Conservation (phyloP, 2,797 vertebrate species). For the Danio aesculapii region DNA sequence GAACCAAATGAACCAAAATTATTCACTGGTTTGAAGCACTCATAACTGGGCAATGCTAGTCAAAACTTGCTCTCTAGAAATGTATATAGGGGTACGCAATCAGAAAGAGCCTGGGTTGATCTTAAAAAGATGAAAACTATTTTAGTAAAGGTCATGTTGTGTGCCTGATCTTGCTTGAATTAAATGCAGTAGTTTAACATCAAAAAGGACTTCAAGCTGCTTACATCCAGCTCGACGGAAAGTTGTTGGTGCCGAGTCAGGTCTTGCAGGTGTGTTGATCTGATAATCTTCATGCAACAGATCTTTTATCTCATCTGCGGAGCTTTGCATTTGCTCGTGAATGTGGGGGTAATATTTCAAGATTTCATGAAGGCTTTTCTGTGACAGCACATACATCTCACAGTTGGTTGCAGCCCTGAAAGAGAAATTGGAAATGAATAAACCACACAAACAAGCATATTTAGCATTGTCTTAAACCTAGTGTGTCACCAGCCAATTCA, state of each 20-base stretch:
- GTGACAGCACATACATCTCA: conserved; percentile 49
- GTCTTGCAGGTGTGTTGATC: background rate
- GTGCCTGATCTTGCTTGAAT: background rate
- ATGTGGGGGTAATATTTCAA: conserved; percentile 49
- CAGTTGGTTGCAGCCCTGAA: conserved; percentile 55
- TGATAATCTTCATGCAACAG: background rate
- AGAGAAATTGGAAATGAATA: conserved; percentile 15
- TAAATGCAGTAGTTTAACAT: background rate
- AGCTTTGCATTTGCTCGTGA: conserved; percentile 33
- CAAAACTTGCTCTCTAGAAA: too few relatives aligned
- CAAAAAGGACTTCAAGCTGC: background rate
- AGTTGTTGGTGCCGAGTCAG: background rate
- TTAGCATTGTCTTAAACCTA: background rate
- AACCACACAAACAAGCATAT: background rate
- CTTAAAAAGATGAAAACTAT: too few relatives aligned
- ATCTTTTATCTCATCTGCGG: conserved; percentile 2
- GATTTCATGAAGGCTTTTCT: conserved; percentile 49
- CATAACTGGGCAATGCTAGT: too few relatives aligned
- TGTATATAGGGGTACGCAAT: too few relatives aligned
- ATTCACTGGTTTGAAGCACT: too few relatives aligned
- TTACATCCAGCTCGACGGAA: conserved; percentile 33
- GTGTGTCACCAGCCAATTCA: too few relatives aligned
- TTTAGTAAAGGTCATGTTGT: background rate
- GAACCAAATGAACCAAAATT: too few relatives aligned
- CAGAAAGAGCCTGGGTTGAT: too few relatives aligned